Percentiles rank a stretch among this genome's conserved stretches.
Evolutionary conservation across 1,140 invertebrate genomes (phyloP).

Genomic region (Formica exsecta): DNA sequence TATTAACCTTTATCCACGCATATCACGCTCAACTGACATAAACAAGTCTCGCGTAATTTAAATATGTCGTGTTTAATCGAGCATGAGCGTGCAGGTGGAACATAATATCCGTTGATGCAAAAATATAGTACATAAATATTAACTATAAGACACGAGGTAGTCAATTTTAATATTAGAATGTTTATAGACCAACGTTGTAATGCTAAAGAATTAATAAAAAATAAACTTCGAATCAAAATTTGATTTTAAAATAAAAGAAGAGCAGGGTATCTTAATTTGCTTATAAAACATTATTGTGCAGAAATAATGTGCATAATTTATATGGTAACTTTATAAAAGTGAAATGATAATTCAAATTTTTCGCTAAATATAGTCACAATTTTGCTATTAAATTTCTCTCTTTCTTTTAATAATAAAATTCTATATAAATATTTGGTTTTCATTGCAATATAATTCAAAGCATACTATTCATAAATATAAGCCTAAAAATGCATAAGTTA

Average conservation of each 20-base stretch:
- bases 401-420: constrained; percentile 47
- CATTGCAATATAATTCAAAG: constrained; percentile 38
- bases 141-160: neutral
- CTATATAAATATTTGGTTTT: constrained; percentile 47
- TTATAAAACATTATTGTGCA: constrained; percentile 33
- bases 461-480: constrained; percentile 27
- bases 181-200: constrained; percentile 24
- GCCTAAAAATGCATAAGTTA: constrained; percentile 13
- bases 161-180: constrained; percentile 4
- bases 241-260: neutral
- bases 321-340: neutral
- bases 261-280: constrained; percentile 10
- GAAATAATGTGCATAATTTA: neutral
- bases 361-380: neutral
- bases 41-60: constrained; percentile 21
- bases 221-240: constrained; percentile 30
- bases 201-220: constrained; percentile 23
- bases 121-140: constrained; percentile 24
- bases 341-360: constrained; percentile 28
- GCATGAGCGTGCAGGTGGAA: constrained; percentile 27
- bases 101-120: constrained; percentile 23
- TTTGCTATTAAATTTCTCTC: constrained; percentile 15
- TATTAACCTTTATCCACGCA: constrained; percentile 19
- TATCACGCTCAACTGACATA: constrained; percentile 17
- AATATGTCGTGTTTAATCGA: constrained; percentile 30